Evolutionary conservation across 2,888 invertebrate species (phyloP).

Genomic region (Chrysopilus asiliformis): DNA sequence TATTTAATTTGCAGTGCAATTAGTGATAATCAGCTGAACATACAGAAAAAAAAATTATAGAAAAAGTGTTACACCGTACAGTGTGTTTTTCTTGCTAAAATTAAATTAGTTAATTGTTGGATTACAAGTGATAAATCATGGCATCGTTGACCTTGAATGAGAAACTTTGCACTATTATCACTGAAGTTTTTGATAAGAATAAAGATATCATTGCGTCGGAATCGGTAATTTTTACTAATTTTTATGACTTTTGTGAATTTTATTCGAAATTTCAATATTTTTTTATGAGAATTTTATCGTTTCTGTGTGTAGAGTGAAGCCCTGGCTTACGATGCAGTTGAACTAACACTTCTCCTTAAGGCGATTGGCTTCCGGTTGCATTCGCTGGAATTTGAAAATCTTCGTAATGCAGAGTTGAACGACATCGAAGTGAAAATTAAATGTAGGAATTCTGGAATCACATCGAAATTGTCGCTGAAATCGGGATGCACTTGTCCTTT

Average conservation of each 20-base stretch:
- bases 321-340: slow-evolving; percentile 13
- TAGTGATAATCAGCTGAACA: too few species aligned
- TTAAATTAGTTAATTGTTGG: too few species aligned
- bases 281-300: not conserved
- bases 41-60: too few species aligned
- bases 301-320: slow-evolving; percentile 10
- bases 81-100: too few species aligned
- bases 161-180: slow-evolving; percentile 12
- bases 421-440: slow-evolving; percentile 13
- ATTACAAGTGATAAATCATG: too few species aligned
- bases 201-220: slow-evolving; percentile 11
- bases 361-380: slow-evolving; percentile 13
- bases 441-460: slow-evolving; percentile 13
- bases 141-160: slow-evolving; percentile 10
- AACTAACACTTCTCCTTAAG: slow-evolving; percentile 14
- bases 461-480: slow-evolving; percentile 10
- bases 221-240: slow-evolving; percentile 4
- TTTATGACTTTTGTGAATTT: not conserved
- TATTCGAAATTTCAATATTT: not conserved
- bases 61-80: too few species aligned
- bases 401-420: slow-evolving; percentile 1
- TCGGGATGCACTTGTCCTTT: slow-evolving; percentile 13
- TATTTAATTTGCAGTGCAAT: too few species aligned
- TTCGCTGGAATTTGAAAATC: slow-evolving; percentile 12
- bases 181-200: slow-evolving; percentile 13